Base-by-base conservation (phyloP, 1,140 invertebrate species). In the Drosophila melanogaster region DNA sequence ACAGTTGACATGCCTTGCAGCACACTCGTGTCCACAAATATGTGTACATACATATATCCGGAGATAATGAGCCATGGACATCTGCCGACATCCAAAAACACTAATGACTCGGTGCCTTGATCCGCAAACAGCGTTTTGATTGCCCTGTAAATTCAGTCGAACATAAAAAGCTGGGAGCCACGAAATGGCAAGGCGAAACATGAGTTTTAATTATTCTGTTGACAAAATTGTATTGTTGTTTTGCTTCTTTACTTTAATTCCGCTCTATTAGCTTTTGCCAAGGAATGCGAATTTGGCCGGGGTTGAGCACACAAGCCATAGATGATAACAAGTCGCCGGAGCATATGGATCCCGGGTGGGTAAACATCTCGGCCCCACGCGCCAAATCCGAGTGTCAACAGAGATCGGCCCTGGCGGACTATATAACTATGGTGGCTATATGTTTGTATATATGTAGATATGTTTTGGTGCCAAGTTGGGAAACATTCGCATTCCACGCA, bases 131-230 rank as follows among this genome's bases (percentile, higher is more conserved):
- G 17, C 40, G 41, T 58, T 67, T 64, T 71, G 59, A 56, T 72
- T 62, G 76, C 43, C 55, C 56, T 64, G 56, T 80, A 76, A 76
- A 80, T 80, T 75, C 38, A 11, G 43, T 59, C 59, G 38, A 57
- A 79, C 79, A 81, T 78, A 78, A 78, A 78, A 77, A 73, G 75
- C 53, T 51, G 61, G 46, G 19, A 47, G 50, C 57, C 70, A 57
- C 44, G 55, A 3, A 49, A 49, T 14, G 56, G 35, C 33, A 58
- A 8, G 37, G 26, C 26, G 38, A 65, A 69, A 49, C 40, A 35
- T 35, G 79, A 74, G 75, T 79, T 74, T 67, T 75, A 84, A 79
- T 83, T 84, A 84, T 83, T 79, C 62, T 83, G 79, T 84, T 83
- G 79, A 83, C 80, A 79, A 75, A 75, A 75, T 83, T 61, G 72